phyloP scores from a whole-genome alignment of 2,888 invertebrate species.

The Papilio demoleus region DNA sequence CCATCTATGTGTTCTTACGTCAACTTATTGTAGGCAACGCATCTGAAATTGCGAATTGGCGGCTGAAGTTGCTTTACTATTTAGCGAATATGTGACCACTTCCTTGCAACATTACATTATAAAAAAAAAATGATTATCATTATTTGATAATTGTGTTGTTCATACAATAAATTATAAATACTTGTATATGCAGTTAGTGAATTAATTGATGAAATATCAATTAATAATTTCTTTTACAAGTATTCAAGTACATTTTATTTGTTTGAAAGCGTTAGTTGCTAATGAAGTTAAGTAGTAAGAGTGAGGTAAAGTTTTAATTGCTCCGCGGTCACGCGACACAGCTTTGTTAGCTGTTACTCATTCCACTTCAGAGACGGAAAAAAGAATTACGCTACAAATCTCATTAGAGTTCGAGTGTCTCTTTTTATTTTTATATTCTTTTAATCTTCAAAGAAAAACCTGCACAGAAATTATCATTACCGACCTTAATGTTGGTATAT shows the following conservation, averaged over 20 bases:
- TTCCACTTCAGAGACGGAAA: constrained; percentile 32
- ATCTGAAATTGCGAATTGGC: too few relatives aligned
- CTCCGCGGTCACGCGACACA: constrained; percentile 39
- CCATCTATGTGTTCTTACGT: too few relatives aligned
- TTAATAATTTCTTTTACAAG: neutral
- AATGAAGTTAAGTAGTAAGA: constrained; percentile 40
- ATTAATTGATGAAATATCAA: neutral
- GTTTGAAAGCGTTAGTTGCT: constrained; percentile 9
- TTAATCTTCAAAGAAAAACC: constrained; percentile 23
- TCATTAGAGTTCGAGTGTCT: constrained; percentile 34
- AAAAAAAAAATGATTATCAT: too few relatives aligned
- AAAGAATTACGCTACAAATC: constrained; percentile 38
- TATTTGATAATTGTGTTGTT: too few relatives aligned
- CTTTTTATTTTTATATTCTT: constrained; percentile 23
- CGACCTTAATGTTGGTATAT: neutral
- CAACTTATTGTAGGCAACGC: too few relatives aligned
- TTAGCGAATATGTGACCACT: too few relatives aligned
- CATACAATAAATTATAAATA: too few relatives aligned
- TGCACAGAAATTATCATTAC: neutral
- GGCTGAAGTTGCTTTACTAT: neutral
- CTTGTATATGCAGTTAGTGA: too few relatives aligned
- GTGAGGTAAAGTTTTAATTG: constrained; percentile 41
- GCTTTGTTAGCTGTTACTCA: constrained; percentile 40
- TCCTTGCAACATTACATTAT: too few relatives aligned
- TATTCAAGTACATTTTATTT: neutral